phyloP scores from a whole-genome alignment of 2,797 vertebrate genomes.

The Enteromius unitaeniatus region DNA sequence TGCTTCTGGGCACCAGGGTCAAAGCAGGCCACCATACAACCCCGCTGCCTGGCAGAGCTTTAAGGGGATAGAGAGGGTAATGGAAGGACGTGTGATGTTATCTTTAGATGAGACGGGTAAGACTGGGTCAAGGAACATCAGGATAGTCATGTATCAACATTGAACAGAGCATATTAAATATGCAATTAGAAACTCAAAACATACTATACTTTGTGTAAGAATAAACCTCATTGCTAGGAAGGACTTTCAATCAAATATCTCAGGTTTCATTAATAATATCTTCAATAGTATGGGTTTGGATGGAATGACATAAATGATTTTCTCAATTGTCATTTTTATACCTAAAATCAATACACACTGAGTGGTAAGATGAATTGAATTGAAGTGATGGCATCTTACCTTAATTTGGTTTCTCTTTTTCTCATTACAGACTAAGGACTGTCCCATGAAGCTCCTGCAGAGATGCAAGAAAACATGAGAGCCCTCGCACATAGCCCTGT shows the following conservation, averaged over 20 bases:
- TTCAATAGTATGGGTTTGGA: neutral
- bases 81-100: neutral
- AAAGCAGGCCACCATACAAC: constrained; percentile 59
- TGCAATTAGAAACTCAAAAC: neutral
- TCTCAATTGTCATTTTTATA: neutral
- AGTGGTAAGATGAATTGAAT: neutral
- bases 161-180: neutral
- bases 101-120: neutral
- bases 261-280: neutral
- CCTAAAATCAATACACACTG: neutral
- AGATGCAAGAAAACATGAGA: neutral
- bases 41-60: constrained; percentile 35
- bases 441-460: constrained; percentile 10
- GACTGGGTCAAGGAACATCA: neutral
- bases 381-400: neutral
- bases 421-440: constrained; percentile 35
- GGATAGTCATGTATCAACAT: neutral
- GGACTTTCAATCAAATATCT: neutral
- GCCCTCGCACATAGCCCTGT: constrained; percentile 19
- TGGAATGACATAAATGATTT: neutral
- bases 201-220: neutral
- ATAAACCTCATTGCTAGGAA: neutral
- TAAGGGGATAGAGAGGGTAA: neutral
- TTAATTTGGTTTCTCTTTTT: constrained; percentile 4
- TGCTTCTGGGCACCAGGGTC: constrained; percentile 68